Evolutionary conservation across 2,113 vertebrate species (phyloP).

Genomic region (Jacana jacana): DNA sequence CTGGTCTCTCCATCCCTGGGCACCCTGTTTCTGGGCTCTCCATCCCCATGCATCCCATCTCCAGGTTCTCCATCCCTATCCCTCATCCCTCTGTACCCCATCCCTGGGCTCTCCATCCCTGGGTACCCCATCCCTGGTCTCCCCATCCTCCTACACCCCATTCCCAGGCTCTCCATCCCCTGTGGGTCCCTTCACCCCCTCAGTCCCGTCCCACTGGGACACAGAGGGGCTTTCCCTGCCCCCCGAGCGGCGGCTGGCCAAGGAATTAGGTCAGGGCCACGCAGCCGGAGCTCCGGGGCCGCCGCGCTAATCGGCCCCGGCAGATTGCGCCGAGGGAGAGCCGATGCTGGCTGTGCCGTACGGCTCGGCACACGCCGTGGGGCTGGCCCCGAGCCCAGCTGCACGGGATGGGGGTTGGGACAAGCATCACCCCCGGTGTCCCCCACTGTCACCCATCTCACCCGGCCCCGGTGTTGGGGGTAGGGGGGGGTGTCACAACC

Average conservation of each 20-base stretch:
- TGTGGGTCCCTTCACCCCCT: fast-evolving
- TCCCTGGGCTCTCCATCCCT: no score
- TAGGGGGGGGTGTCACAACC: no score
- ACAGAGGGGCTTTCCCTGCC: background rate
- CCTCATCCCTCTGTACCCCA: background rate
- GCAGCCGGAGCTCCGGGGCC: background rate
- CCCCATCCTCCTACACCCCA: background rate
- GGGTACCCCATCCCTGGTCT: background rate
- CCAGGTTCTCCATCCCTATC: background rate
- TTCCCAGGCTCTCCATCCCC: background rate
- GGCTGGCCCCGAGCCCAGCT: background rate
- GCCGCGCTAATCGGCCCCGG: background rate
- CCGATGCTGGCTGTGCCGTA: background rate
- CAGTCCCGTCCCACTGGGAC: fast-evolving
- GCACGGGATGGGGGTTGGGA: background rate
- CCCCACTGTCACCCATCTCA: background rate
- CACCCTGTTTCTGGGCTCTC: no score
- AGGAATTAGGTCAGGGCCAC: slow-evolving; percentile 58
- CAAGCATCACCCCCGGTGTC: fast-evolving
- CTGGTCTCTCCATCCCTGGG: no score
- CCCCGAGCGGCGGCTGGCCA: background rate
- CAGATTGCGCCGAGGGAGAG: background rate
- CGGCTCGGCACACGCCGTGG: background rate
- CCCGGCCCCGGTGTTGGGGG: no score
- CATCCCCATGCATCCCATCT: background rate